Evolutionary conservation across 2,797 vertebrate species (phyloP).

Genomic region (Micromesistius poutassou): DNA sequence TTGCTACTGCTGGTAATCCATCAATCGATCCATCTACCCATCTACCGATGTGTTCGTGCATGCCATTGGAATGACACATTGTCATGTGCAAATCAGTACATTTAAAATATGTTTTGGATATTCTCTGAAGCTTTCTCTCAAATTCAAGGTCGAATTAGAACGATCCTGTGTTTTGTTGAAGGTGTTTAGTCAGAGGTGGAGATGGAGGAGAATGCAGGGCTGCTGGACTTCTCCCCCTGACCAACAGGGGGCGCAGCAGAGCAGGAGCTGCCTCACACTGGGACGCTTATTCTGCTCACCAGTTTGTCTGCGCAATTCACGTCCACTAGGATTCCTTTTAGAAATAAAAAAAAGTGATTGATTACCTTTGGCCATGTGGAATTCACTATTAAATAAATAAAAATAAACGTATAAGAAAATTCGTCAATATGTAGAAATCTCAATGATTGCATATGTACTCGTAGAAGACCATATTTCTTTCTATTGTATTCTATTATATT

Average conservation of each 20-base stretch:
- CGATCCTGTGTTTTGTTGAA: neutral
- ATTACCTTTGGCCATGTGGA: neutral
- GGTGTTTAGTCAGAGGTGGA: neutral
- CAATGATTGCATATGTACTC: neutral
- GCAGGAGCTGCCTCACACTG: neutral
- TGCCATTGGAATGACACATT: no score
- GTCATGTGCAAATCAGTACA: neutral
- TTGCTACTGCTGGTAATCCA: no score
- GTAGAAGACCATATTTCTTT: neutral
- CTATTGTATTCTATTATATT: neutral
- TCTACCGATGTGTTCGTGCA: neutral
- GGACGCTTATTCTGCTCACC: neutral
- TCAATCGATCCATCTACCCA: neutral
- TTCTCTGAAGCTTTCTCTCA: neutral
- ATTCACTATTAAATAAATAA: neutral
- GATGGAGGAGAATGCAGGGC: neutral
- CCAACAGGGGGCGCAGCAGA: slow-evolving; percentile 38
- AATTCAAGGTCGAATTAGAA: neutral
- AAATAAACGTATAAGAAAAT: neutral
- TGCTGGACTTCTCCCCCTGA: neutral
- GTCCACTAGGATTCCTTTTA: neutral
- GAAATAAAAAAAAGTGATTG: neutral
- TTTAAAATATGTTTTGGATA: neutral
- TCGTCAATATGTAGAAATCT: neutral
- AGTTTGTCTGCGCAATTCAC: neutral